Evolutionary conservation across 1,140 invertebrate genomes (phyloP).

Genomic region (Helicorthomorpha holstii): DNA sequence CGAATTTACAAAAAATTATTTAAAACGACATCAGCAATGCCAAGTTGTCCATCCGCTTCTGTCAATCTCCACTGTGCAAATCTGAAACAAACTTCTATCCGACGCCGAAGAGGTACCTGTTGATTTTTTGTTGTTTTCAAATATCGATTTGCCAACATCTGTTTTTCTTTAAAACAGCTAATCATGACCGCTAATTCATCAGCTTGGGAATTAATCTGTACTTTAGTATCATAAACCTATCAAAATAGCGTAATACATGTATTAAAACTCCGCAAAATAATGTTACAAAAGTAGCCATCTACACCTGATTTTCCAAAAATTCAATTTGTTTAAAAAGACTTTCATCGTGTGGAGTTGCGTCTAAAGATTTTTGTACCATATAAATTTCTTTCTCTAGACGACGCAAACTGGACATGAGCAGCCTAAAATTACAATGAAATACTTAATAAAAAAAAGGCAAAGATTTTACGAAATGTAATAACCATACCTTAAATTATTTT

Average conservation of each 20-base stretch:
- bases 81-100: constrained; percentile 96
- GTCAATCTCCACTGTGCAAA: constrained; percentile 96
- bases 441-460: not conserved
- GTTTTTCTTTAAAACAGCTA: constrained; percentile 71
- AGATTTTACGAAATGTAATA: not conserved
- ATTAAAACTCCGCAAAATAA: no score
- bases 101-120: constrained; percentile 47
- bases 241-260: constrained; percentile 7
- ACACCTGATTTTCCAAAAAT: constrained; percentile 45
- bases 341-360: constrained; percentile 41
- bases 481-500: constrained; percentile 53
- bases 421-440: constrained; percentile 12
- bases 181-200: constrained; percentile 86
- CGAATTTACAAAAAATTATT: constrained; percentile 74
- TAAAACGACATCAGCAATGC: constrained; percentile 85
- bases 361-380: constrained; percentile 58
- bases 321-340: constrained; percentile 46
- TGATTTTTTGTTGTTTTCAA: constrained; percentile 26
- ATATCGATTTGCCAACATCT: constrained; percentile 42
- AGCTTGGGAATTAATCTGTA: constrained; percentile 61
- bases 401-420: constrained; percentile 56
- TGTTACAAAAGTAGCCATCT: no score
- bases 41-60: constrained; percentile 90
- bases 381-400: constrained; percentile 81
- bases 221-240: constrained; percentile 76